These are phyloP conservation scores for Sebastes flavidus DNA, from an alignment of 2,797 vertebrate genomes.

Conservation along the genomic window DNA sequence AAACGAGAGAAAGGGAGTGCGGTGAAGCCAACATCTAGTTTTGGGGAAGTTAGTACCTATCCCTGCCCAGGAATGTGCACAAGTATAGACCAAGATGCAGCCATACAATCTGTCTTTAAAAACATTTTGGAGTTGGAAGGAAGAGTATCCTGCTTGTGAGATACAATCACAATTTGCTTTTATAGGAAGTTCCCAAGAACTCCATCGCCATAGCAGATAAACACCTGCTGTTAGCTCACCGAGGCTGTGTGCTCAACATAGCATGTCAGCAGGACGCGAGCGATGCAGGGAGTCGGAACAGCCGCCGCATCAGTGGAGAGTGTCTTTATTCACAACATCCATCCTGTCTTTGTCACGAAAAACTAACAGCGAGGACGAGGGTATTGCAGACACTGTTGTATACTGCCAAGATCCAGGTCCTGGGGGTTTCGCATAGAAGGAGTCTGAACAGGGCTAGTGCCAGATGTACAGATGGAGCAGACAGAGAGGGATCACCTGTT, in stretches of 20 bases:
- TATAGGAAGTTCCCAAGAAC: background rate
- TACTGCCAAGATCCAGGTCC: conserved; percentile 24
- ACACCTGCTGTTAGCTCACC: conserved; percentile 1
- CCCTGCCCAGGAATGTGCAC: background rate
- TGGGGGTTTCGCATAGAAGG: conserved; percentile 23
- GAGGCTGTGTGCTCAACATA: background rate
- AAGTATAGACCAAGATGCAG: background rate
- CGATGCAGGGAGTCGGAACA: background rate
- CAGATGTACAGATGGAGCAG: conserved; percentile 55
- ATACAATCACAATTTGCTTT: conserved; percentile 4
- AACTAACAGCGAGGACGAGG: conserved; percentile 7
- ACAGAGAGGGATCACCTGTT: conserved; percentile 59
- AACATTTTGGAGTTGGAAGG: background rate
- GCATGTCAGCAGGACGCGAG: background rate
- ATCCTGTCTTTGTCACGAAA: conserved; percentile 9
- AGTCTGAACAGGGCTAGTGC: conserved; percentile 16
- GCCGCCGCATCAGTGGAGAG: background rate
- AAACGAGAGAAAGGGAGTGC: background rate
- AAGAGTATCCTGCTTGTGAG: background rate
- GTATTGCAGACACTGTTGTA: background rate
- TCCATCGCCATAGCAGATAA: background rate
- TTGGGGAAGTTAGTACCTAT: background rate
- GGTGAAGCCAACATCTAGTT: conserved; percentile 1
- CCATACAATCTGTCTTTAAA: background rate
- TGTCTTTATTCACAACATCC: conserved; percentile 17